A percentile compares a stretch with the other conserved stretches of the same genome.
phyloP scores from a whole-genome alignment of 2,797 vertebrate species.

The Dallia pectoralis region DNA sequence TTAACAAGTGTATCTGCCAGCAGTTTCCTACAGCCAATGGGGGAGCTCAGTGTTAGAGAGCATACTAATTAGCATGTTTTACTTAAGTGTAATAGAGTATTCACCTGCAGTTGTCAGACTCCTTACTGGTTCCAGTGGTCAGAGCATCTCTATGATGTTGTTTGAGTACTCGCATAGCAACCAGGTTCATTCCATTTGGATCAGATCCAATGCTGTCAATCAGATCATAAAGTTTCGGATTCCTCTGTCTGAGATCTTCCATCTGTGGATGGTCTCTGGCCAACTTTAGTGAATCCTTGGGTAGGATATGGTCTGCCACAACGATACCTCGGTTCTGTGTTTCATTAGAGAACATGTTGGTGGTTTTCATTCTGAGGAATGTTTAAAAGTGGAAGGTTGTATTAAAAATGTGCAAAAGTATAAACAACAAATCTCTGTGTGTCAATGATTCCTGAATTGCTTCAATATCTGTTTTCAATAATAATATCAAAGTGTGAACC shows the following conservation, averaged over 20 bases:
- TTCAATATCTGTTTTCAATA: not conserved
- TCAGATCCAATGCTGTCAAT: conserved; percentile 2
- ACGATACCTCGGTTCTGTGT: not conserved
- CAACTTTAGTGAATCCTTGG: conserved; percentile 16
- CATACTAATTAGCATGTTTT: not conserved
- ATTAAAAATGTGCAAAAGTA: not conserved
- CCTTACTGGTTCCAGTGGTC: not conserved
- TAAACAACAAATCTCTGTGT: too few species aligned
- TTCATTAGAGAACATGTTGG: not conserved
- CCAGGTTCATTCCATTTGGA: conserved; percentile 7
- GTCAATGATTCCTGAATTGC: not conserved
- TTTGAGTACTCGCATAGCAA: conserved; percentile 1
- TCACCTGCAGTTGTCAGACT: not conserved
- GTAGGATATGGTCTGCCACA: conserved; percentile 24
- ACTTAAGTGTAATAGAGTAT: not conserved
- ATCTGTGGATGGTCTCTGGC: not conserved
- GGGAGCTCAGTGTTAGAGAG: not conserved
- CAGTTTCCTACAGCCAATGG: not conserved
- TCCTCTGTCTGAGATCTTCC: not conserved
- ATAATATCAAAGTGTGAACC: not conserved
- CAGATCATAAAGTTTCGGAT: conserved; percentile 13
- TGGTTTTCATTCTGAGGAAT: conserved; percentile 12
- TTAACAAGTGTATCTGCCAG: conserved; percentile 4
- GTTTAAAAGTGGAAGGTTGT: conserved; percentile 4
- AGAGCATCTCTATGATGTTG: conserved; percentile 11